Percentiles rank a stretch among this genome's conserved stretches.
Evolutionary conservation across 1,140 invertebrate species (phyloP).

Genomic region (Drosophila mauritiana): DNA sequence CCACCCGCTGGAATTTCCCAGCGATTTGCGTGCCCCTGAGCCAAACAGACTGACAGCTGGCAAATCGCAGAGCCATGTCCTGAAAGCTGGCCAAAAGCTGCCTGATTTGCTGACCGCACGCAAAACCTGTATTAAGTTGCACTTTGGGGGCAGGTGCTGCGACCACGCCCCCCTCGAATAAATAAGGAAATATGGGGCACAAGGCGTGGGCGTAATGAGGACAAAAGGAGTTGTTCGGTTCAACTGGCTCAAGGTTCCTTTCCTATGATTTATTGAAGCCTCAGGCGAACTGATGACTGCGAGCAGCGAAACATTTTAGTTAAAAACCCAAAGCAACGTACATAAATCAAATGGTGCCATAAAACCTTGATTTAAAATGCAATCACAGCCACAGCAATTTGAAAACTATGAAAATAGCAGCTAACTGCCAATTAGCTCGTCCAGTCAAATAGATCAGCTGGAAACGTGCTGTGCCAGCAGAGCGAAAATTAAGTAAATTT

Average conservation of each 20-base stretch:
- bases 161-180: constrained; percentile 28
- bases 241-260: constrained; percentile 25
- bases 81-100: constrained; percentile 3
- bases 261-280: constrained; percentile 6
- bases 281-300: neutral
- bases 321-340: neutral
- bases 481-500: constrained; percentile 31
- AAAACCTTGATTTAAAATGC: constrained; percentile 3
- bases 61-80: constrained; percentile 52
- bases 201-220: constrained; percentile 12
- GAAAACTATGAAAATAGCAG: constrained; percentile 9
- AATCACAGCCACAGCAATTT: neutral
- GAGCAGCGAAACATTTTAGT: neutral
- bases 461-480: neutral
- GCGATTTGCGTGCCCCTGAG: constrained; percentile 38
- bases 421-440: constrained; percentile 19
- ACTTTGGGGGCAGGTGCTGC: constrained; percentile 42
- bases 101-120: constrained; percentile 63
- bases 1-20: neutral
- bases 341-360: neutral
- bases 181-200: constrained; percentile 36
- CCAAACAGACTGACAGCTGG: constrained; percentile 60
- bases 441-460: constrained; percentile 29
- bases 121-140: constrained; percentile 69
- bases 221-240: constrained; percentile 6